These are phyloP conservation scores for Buathra laborator DNA, from an alignment of 2,888 invertebrate species.

Conservation along the genomic window DNA sequence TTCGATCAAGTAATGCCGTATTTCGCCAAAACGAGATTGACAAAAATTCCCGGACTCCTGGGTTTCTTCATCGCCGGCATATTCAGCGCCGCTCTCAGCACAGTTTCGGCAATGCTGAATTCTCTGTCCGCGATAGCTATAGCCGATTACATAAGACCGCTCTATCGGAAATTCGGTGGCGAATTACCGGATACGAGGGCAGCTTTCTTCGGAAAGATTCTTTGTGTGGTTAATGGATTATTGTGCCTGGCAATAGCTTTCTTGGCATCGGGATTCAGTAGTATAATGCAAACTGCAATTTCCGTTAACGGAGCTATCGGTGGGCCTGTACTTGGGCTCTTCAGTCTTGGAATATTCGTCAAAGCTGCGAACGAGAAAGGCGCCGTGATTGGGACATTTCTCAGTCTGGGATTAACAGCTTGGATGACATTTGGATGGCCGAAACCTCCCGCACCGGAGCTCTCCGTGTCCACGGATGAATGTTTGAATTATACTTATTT, in stretches of 20 bases:
- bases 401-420: slow-evolving; percentile 70
- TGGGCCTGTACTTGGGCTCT: slow-evolving; percentile 94
- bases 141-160: slow-evolving; percentile 92
- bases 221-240: slow-evolving; percentile 77
- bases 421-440: slow-evolving; percentile 78
- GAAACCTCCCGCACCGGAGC: slow-evolving; percentile 66
- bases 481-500: slow-evolving; percentile 70
- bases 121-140: slow-evolving; percentile 96
- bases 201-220: slow-evolving; percentile 87
- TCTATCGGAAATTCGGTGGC: slow-evolving; percentile 85
- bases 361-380: slow-evolving; percentile 90
- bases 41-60: slow-evolving; percentile 68
- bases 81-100: slow-evolving; percentile 91
- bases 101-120: slow-evolving; percentile 96
- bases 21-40: slow-evolving; percentile 29
- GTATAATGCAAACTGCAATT: slow-evolving; percentile 88
- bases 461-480: slow-evolving; percentile 74
- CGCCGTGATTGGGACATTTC: slow-evolving; percentile 76
- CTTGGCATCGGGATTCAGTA: slow-evolving; percentile 76
- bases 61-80: slow-evolving; percentile 81
- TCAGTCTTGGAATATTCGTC: slow-evolving; percentile 94
- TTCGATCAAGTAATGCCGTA: slow-evolving; percentile 85
- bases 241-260: slow-evolving; percentile 77
- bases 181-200: slow-evolving; percentile 91
- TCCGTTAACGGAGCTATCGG: slow-evolving; percentile 95